Evolutionary conservation across 2,113 vertebrate species (phyloP).

Genomic region (Apodemus sylvaticus): DNA sequence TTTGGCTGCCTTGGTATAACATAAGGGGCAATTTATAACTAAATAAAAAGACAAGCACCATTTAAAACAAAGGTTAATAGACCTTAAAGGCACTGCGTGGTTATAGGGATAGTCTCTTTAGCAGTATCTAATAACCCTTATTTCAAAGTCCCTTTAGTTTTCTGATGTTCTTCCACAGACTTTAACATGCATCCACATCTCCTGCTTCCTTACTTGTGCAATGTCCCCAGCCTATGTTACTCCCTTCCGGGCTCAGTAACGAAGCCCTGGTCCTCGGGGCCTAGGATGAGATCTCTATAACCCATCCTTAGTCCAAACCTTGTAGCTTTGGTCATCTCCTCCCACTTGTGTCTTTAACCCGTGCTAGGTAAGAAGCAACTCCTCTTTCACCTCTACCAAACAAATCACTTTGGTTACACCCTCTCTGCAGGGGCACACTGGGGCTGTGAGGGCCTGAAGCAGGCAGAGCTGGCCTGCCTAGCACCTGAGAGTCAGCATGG

Average conservation of each 20-base stretch:
- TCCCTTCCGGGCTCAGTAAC: not conserved
- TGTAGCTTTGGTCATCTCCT: not conserved
- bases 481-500: no score
- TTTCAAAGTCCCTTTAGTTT: not conserved
- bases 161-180: slow-evolving; percentile 30
- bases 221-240: not conserved
- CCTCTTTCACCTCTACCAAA: not conserved
- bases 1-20: slow-evolving; percentile 8
- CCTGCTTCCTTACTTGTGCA: not conserved
- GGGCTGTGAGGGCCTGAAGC: not conserved
- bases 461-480: not conserved
- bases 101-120: slow-evolving; percentile 3
- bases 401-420: not conserved
- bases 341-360: not conserved
- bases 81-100: not conserved
- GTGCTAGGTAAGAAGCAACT: not conserved
- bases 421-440: not conserved
- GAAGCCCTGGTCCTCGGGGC: not conserved
- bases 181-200: not conserved
- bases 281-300: not conserved
- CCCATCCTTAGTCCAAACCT: not conserved
- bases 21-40: not conserved
- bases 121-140: not conserved
- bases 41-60: slow-evolving; percentile 8
- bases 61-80: not conserved